Evolutionary conservation across 2,797 vertebrate genomes (phyloP), one percentile per base, ranked within the genome.

Genomic region (Ciconia nigra): DNA sequence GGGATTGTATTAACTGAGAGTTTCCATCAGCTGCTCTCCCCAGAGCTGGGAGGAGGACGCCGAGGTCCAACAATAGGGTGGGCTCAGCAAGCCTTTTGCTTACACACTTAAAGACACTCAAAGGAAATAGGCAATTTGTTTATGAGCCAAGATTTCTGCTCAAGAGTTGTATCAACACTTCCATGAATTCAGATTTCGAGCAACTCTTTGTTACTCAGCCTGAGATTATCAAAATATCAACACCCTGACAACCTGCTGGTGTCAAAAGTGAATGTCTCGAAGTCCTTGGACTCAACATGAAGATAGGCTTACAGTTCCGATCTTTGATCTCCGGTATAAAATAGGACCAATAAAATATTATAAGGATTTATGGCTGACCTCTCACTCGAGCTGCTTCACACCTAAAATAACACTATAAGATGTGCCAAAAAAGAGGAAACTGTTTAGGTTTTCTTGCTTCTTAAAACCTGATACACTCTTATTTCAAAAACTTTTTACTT

Each of bases 391-490:
- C 97, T 97, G 96, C 95, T 98, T 98, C 97, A 97, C 98, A 98
- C 98, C 98, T 98, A 98, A 98, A 98, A 98, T 96, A 98, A 98
- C 98, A 98, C 33, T 21, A 25, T 37, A 49, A 76, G 59, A 93
- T 55, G 65, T 96, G 98, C 98, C 97, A 98, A 88, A 57, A 96
- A 96, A 94, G 97, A 97, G 90, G 97, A 95, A 96, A 94, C 87
- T 97, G 96, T 98, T 98, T 97, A 97, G 92, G 94, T 95, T 98
- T 98, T 96, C 97, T 97, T 95, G 92, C 93, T 98, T 98, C 95
- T 94, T 97, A 98, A 96, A 98, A 98, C 85, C 71, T 84, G 97
- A 98, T 97, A 97, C 82, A 92, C 65, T 96, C 94, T 73, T 76
- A 96, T 77, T 98, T 97, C 81, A 58, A 92, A 96, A 95, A 93